phyloP scores from a whole-genome alignment of 2,797 vertebrate genomes.

The Pantherophis alleghaniensis region DNA sequence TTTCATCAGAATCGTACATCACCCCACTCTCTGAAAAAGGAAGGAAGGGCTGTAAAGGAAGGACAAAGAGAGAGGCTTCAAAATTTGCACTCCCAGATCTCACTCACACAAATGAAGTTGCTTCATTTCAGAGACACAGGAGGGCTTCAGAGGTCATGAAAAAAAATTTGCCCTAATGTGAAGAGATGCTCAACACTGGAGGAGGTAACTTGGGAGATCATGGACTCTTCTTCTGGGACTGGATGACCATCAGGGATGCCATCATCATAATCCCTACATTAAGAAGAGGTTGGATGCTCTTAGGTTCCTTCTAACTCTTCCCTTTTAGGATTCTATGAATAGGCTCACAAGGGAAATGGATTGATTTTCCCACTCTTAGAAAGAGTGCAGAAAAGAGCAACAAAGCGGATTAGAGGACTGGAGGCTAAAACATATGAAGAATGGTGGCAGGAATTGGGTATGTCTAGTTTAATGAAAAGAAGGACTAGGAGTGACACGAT shows the following conservation, averaged over 20 bases:
- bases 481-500: background rate
- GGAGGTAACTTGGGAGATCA: background rate
- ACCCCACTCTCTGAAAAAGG: slow-evolving; percentile 91
- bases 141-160: background rate
- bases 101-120: background rate
- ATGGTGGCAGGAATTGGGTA: background rate
- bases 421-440: background rate
- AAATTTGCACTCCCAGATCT: background rate
- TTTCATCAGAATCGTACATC: slow-evolving; percentile 96
- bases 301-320: background rate
- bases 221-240: background rate
- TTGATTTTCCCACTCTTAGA: background rate
- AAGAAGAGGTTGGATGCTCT: background rate
- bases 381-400: background rate
- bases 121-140: background rate
- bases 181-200: background rate
- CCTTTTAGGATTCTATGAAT: background rate
- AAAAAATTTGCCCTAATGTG: background rate
- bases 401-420: background rate
- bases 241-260: background rate
- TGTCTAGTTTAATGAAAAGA: background rate
- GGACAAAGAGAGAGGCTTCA: slow-evolving; percentile 31
- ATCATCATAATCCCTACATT: background rate
- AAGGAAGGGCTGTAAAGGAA: slow-evolving; percentile 88
- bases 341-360: background rate